phyloP scores from a whole-genome alignment of 2,113 vertebrate genomes.

The Ceuthmochares aereus region DNA sequence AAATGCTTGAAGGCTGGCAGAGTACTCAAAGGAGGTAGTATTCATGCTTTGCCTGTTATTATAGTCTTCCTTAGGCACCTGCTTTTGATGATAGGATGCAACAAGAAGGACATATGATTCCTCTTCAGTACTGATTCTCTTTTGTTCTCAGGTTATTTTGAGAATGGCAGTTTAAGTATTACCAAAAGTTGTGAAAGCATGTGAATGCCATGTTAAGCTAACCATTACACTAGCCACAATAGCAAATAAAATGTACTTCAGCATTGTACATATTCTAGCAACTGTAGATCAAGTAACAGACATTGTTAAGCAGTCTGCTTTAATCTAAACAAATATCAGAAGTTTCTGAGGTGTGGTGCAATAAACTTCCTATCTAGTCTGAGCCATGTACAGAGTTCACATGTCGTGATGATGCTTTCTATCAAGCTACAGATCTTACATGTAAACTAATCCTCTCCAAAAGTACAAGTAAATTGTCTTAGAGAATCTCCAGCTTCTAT shows the following conservation, averaged over 20 bases:
- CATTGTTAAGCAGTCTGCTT: not conserved
- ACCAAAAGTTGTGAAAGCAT: not conserved
- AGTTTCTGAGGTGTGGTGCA: not conserved
- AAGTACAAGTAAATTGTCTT: not conserved
- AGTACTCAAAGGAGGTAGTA: not conserved
- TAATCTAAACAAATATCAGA: not conserved
- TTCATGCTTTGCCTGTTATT: not conserved
- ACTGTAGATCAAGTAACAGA: not conserved
- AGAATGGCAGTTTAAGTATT: not conserved
- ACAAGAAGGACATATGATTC: not conserved
- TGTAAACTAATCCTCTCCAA: not conserved
- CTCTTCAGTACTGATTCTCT: not conserved
- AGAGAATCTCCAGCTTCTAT: not conserved
- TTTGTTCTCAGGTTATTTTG: not conserved
- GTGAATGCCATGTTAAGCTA: not conserved
- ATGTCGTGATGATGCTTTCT: not conserved
- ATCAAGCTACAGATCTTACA: not conserved
- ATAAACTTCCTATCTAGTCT: not conserved
- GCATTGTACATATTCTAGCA: too few species aligned
- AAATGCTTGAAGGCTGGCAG: not conserved
- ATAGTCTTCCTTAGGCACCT: not conserved
- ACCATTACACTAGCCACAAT: accelerated
- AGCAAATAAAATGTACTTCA: not conserved
- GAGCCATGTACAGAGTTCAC: not conserved
- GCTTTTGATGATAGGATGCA: not conserved